Evolutionary conservation across 2,888 invertebrate species (phyloP), one percentile per base, ranked within the genome.

Genomic region (Acleris laterana): DNA sequence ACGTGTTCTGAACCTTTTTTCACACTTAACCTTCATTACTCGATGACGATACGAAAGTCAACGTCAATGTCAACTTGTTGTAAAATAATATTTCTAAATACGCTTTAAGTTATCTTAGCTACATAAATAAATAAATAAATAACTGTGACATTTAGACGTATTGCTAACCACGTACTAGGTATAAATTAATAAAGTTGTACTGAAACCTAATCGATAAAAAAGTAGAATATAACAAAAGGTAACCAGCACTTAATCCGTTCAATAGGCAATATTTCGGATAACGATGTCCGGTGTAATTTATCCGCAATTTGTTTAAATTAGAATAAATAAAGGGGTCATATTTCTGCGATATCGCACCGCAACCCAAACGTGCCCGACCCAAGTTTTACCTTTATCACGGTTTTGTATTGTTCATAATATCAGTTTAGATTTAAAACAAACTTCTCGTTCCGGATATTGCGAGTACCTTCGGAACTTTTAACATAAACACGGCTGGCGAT

Each of bases 341-440:
- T 62, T 69, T 71, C 72, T 69, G 51, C 67, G 69, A 68, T 72
- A 72, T 72, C 70, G 72, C 71, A 70, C 73, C 73, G 66, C 64
- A 22, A 63, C 72, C 72, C 73, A 71, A 69, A 72, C 72, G 71
- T 70, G 62, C 68, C 62, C 71, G 59, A 71, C 72, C 60, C 71
- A 64, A 73, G 63, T 69, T 62, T 73, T 71, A 73, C 76, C 78
- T 81, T 80, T 84, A 84, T 83, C 83, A 75, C 76, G 78, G 78
- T 81, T 76, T 79, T 78, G 74, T 77, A 79, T 84, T 81, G 83
- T 79, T 82, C 73, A 77, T 75, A 77, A 72, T 72, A 75, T 74
- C 76, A 76, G 80, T 79, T 82, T 78, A 78, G 76, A 82, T 80
- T 83, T 81, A 78, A 80, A 79, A 79, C 80, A 80, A 83, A 84